A percentile compares a stretch with the other conserved stretches of the same genome.
phyloP scores from a whole-genome alignment of 1,140 invertebrate genomes.

The Cydia strobilella region DNA sequence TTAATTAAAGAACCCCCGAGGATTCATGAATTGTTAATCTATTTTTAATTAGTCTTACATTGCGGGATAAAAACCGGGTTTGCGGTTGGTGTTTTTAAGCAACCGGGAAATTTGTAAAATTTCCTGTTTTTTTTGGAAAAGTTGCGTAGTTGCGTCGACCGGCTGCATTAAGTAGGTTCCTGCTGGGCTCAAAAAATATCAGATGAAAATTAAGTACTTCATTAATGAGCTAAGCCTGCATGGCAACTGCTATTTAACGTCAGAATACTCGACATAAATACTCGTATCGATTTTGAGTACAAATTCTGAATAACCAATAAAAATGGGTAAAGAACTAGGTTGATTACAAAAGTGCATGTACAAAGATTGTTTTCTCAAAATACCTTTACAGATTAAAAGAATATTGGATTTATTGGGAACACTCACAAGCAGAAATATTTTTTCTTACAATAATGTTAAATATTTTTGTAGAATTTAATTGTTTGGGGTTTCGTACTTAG shows the following conservation, averaged over 20 bases:
- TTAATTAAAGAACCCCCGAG: constrained; percentile 27
- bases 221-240: background rate
- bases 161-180: background rate
- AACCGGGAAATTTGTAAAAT: constrained; percentile 24
- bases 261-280: background rate
- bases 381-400: no score
- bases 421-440: no score
- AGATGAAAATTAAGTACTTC: background rate
- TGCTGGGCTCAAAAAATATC: background rate
- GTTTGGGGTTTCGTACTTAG: no score
- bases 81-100: background rate
- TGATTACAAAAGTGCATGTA: no score
- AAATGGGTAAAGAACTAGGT: no score
- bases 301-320: background rate
- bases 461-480: no score
- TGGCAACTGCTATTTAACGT: background rate
- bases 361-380: no score
- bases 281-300: no score
- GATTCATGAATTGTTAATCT: constrained; percentile 24
- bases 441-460: no score
- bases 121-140: constrained; percentile 19
- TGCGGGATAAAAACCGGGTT: background rate
- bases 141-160: background rate
- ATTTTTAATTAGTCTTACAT: constrained; percentile 30
- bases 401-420: no score